Base-by-base conservation (phyloP, 2,113 vertebrate genomes). In the Polyodon spathula region DNA sequence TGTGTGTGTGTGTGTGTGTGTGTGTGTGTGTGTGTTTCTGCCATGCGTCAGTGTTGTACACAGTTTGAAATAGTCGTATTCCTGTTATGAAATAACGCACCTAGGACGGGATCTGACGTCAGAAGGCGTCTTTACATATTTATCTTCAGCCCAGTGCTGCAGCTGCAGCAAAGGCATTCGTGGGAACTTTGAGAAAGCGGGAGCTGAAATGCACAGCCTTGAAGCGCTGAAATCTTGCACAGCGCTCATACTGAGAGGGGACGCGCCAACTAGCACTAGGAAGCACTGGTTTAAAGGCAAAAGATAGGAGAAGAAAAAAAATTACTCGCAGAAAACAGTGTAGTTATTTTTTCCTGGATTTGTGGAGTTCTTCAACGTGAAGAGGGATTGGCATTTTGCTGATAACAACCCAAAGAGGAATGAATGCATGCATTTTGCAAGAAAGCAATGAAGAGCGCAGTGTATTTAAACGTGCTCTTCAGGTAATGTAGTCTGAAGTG, bases 81-180 rank as follows among this genome's bases (percentile, higher is more conserved):
- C 27, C 9, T 9, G 16, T 16, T 17, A 61, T 44, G 3, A 40
- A 51, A 16, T 14, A 15, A 14, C 39, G 48, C 48, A 14, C 52
- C 2, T 5, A 8, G 67, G 67, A 72, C 69, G 66, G 65, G 71
- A 54, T 77, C 72, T 92, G 89, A 95, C 91, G 91, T 93, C 90
- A 92, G 83, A 75, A 70, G 69, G 65, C 66, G 78, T 84, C 76
- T 89, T 85, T 88, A 93, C 90, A 89, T 88, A 88, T 81, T 73
- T 68, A 81, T 67, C 69, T 50, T 58, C 58, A 15, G 68, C 64
- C 52, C 62, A 63, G 65, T 53, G 59, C 63, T 14, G 12, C n/a
- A n/a, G n/a, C 27, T 63, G 54, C 67, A 64, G 66, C 66, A 65
- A 74, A 72, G 71, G 66, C 71, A 68, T 76, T 70, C 66, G 72